These are phyloP conservation scores for Vanessa atalanta DNA, from an alignment of 1,140 invertebrate genomes.

Conservation along the genomic window DNA sequence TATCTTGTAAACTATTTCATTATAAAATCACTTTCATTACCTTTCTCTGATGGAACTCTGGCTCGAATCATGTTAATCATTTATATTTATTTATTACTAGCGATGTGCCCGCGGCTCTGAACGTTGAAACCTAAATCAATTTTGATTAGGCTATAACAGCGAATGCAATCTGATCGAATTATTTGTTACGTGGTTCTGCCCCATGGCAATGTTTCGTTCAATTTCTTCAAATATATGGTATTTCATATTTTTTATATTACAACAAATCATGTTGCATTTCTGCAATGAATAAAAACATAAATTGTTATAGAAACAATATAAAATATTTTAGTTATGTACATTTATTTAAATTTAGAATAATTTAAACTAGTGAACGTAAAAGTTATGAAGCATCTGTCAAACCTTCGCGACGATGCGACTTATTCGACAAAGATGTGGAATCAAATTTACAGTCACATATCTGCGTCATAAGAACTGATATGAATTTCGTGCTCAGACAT, in stretches of 20 bases:
- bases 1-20: slow-evolving; percentile 45
- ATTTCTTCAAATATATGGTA: not conserved
- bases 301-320: not conserved
- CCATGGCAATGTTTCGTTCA: not conserved
- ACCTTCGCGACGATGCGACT: too few species aligned
- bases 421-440: too few species aligned
- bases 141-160: not conserved
- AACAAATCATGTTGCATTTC: not conserved
- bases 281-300: not conserved
- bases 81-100: slow-evolving; percentile 29
- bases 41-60: slow-evolving; percentile 52
- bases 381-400: too few species aligned
- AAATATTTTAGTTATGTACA: not conserved
- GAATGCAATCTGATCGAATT: slow-evolving; percentile 3
- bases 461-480: too few species aligned
- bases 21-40: slow-evolving; percentile 63
- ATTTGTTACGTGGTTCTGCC: slow-evolving; percentile 3
- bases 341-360: too few species aligned
- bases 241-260: not conserved
- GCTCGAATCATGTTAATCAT: slow-evolving; percentile 50
- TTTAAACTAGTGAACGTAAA: too few species aligned
- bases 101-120: not conserved
- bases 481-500: too few species aligned
- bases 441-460: too few species aligned
- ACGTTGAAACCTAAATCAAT: slow-evolving; percentile 5